Percentiles rank a stretch among this genome's conserved stretches.
Conservation (phyloP, 2,888 invertebrate species). For the Parascotia fuliginaria region DNA sequence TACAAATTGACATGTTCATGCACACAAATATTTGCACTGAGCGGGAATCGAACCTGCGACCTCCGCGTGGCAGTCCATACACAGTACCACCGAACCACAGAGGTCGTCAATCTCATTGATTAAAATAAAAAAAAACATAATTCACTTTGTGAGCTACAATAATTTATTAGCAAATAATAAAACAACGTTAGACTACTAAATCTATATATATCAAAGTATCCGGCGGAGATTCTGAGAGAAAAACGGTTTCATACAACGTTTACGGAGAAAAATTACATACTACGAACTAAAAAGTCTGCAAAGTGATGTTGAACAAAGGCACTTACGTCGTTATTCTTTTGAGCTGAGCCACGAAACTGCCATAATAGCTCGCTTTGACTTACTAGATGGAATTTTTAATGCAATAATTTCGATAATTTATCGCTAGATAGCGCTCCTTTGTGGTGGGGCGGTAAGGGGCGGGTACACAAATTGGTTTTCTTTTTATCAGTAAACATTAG, state of each 20-base stretch:
- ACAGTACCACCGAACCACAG: no score
- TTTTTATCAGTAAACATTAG: conserved; percentile 78
- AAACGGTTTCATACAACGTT: conserved; percentile 75
- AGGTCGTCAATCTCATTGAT: no score
- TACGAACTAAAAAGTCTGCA: conserved; percentile 48
- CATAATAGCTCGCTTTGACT: conserved; percentile 88
- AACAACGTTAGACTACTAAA: conserved; percentile 36
- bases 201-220: conserved; percentile 57
- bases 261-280: conserved; percentile 65
- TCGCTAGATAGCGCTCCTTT: conserved; percentile 84
- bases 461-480: conserved; percentile 76
- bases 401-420: conserved; percentile 89
- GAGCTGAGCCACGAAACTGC: conserved; percentile 48
- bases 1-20: no score
- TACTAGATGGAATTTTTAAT: conserved; percentile 91
- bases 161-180: conserved; percentile 29
- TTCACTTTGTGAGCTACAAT: background rate
- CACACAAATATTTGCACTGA: no score
- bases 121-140: no score
- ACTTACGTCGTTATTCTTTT: conserved; percentile 55
- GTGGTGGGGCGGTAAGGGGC: conserved; percentile 59
- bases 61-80: no score
- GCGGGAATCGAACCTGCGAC: no score
- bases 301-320: conserved; percentile 41
- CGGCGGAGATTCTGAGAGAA: conserved; percentile 50